phyloP scores from a whole-genome alignment of 2,888 invertebrate genomes.

The Protophormia terraenovae region DNA sequence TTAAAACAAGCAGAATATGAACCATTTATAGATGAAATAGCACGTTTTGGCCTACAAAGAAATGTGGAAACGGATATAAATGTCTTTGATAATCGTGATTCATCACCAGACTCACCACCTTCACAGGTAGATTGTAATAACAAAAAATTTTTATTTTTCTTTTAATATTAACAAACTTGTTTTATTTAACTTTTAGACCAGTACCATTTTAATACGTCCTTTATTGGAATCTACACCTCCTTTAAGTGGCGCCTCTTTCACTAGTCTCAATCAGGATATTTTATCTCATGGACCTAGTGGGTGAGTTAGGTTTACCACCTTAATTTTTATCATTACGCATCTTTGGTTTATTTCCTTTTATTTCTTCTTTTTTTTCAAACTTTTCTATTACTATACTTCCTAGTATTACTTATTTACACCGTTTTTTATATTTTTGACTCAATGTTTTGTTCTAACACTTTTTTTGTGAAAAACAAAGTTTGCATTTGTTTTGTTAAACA shows the following conservation, averaged over 20 bases:
- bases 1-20: slow-evolving; percentile 65
- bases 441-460: slow-evolving; percentile 23
- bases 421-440: background rate
- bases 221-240: slow-evolving; percentile 79
- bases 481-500: slow-evolving; percentile 38
- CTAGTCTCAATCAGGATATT: slow-evolving; percentile 77
- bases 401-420: background rate
- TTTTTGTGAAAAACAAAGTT: background rate
- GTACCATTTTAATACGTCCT: slow-evolving; percentile 80
- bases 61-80: slow-evolving; percentile 75
- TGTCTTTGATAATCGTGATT: slow-evolving; percentile 77
- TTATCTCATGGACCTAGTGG: slow-evolving; percentile 70
- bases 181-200: slow-evolving; percentile 74
- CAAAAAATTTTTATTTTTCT: background rate
- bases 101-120: slow-evolving; percentile 81
- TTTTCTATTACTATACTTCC: slow-evolving; percentile 20
- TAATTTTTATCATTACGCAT: slow-evolving; percentile 13
- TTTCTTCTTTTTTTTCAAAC: background rate
- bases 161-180: background rate
- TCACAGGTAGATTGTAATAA: slow-evolving; percentile 76
- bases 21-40: slow-evolving; percentile 71
- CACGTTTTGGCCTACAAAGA: slow-evolving; percentile 71
- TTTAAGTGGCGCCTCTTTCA: slow-evolving; percentile 77
- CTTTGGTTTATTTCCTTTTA: too few species aligned
- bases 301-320: slow-evolving; percentile 66